Conservation (phyloP, 2,113 vertebrate species). For the Cyprinodon tularosa region DNA sequence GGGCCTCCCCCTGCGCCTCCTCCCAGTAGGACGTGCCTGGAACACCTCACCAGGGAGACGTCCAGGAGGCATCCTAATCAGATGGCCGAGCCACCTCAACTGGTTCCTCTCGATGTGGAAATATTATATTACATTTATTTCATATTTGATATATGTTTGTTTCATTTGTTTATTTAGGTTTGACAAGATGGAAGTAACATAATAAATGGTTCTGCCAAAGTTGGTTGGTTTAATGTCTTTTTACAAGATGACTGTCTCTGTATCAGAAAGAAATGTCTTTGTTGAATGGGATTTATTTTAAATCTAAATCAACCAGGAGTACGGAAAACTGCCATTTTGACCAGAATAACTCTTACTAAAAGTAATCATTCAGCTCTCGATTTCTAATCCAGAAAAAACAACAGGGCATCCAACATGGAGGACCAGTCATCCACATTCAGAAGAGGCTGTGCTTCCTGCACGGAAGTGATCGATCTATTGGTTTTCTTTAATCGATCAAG, state of each 20-base stretch:
- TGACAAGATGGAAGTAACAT: too few species aligned
- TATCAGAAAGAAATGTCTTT: neutral
- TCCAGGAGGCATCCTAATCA: too few species aligned
- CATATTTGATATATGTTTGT: too few species aligned
- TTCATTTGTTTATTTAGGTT: too few species aligned
- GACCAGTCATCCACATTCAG: neutral
- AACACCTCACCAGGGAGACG: too few species aligned
- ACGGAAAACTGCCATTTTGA: neutral
- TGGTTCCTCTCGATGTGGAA: too few species aligned
- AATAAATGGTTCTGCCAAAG: too few species aligned
- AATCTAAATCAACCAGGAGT: neutral
- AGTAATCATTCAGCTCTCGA: neutral
- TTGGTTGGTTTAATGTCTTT: too few species aligned
- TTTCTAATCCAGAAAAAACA: neutral
- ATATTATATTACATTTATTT: too few species aligned
- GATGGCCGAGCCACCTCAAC: too few species aligned
- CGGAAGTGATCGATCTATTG: constrained; percentile 34
- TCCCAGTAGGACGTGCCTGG: too few species aligned
- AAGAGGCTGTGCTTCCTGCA: constrained; percentile 4
- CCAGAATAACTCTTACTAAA: neutral
- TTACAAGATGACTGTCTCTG: neutral
- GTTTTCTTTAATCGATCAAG: constrained; percentile 37
- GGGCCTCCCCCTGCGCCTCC: too few species aligned
- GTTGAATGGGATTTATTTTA: neutral
- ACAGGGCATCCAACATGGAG: neutral